Percentiles rank a stretch among this genome's conserved stretches.
These are phyloP conservation scores for Onchidella celtica DNA, from an alignment of 2,888 invertebrate species.

Conservation along the genomic window DNA sequence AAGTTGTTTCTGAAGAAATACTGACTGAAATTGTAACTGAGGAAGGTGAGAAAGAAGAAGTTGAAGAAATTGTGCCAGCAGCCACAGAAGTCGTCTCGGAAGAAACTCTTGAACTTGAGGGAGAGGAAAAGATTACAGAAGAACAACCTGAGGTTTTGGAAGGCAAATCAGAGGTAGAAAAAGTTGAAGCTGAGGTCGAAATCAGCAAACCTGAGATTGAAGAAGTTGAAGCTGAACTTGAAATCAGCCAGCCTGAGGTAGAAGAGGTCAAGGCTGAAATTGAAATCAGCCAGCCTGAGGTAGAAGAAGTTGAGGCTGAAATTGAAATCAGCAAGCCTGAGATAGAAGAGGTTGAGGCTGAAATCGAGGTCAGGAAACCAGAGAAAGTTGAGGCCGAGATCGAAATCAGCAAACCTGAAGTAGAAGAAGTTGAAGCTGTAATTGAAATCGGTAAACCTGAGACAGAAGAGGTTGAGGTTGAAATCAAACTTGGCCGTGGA, in stretches of 20 bases:
- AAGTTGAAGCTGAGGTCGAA: conserved; percentile 49
- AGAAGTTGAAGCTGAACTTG: conserved; percentile 49
- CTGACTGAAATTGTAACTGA: too few species aligned
- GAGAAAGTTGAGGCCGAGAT: conserved; percentile 52
- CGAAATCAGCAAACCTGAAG: conserved; percentile 52
- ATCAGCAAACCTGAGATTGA: conserved; percentile 39
- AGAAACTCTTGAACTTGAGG: too few species aligned
- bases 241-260: conserved; percentile 40
- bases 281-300: conserved; percentile 48
- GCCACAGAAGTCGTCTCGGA: conserved; percentile 52
- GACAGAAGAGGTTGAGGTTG: conserved; percentile 69
- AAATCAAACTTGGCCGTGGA: conserved; percentile 70
- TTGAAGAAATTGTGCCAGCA: conserved; percentile 47
- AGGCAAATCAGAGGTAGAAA: conserved; percentile 17
- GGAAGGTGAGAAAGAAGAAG: conserved; percentile 56
- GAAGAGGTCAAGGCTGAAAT: conserved; percentile 44
- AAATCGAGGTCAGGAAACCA: conserved; percentile 38
- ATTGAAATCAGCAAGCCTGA: conserved; percentile 40
- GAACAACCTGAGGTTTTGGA: conserved; percentile 28
- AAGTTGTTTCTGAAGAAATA: conserved; percentile 83
- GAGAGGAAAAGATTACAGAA: conserved; percentile 30
- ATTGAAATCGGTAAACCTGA: conserved; percentile 62
- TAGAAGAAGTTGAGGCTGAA: conserved; percentile 51
- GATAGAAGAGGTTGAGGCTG: conserved; percentile 83
- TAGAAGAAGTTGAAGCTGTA: conserved; percentile 83